These are phyloP conservation scores for Ips nitidus DNA, from an alignment of 1,140 invertebrate genomes.

Conservation along the genomic window DNA sequence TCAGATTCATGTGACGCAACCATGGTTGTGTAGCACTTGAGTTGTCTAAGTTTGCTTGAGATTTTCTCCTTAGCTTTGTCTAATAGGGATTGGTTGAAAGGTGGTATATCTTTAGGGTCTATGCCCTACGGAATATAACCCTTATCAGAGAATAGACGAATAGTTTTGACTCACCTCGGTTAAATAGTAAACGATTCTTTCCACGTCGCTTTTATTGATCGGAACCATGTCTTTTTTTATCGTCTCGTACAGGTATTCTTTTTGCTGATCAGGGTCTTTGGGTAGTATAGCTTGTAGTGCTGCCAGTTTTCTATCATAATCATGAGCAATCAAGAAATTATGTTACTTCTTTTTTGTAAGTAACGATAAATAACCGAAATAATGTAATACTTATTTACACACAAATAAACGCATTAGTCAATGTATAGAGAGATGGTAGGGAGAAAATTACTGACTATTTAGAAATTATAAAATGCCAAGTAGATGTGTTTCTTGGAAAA, in stretches of 20 bases:
- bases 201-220: constrained; percentile 49
- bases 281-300: constrained; percentile 54
- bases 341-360: not conserved
- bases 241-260: constrained; percentile 44
- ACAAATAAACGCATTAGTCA: too few relatives aligned
- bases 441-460: too few relatives aligned
- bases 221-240: constrained; percentile 46
- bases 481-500: too few relatives aligned
- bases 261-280: constrained; percentile 57
- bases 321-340: not conserved
- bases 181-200: constrained; percentile 55
- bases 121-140: constrained; percentile 47
- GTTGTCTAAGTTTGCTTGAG: constrained; percentile 43
- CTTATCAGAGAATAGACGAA: not conserved
- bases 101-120: constrained; percentile 49
- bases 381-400: too few relatives aligned
- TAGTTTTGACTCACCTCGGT: constrained; percentile 45
- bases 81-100: constrained; percentile 49
- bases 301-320: constrained; percentile 48
- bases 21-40: constrained; percentile 51
- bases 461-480: too few relatives aligned
- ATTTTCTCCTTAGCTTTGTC: constrained; percentile 42
- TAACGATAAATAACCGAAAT: too few relatives aligned
- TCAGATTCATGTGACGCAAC: constrained; percentile 58
- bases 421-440: too few relatives aligned